phyloP scores from a whole-genome alignment of 2,113 vertebrate species.

The Rhinoderma darwinii region DNA sequence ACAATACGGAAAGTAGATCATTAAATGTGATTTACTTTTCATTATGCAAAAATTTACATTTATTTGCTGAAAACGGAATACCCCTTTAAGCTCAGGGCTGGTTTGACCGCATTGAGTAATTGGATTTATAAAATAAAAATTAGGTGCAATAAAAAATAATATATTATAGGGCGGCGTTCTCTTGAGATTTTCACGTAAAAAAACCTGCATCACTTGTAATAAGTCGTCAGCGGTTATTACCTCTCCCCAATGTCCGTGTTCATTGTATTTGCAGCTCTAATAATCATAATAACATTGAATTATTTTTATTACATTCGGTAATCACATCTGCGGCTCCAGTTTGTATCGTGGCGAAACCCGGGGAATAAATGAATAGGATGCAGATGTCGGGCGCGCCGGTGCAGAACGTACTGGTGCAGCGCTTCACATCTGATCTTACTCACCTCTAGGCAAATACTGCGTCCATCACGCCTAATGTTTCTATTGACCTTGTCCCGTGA shows the following conservation, averaged over 20 bases:
- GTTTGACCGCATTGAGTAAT: too few relatives aligned
- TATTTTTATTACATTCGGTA: constrained; percentile 25
- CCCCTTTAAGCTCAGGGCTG: too few relatives aligned
- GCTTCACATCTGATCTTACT: not conserved
- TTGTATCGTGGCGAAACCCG: not conserved
- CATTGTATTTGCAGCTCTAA: not conserved
- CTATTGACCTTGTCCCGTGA: not conserved
- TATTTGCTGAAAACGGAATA: too few relatives aligned
- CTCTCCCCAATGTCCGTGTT: not conserved
- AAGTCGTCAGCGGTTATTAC: not conserved
- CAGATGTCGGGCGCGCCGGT: not conserved
- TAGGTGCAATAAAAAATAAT: too few relatives aligned
- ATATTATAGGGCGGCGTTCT: too few relatives aligned
- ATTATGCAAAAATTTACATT: too few relatives aligned
- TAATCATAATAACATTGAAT: constrained; percentile 28
- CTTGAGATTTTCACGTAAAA: too few relatives aligned
- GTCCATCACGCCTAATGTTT: not conserved
- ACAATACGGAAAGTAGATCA: too few relatives aligned
- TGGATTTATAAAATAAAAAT: too few relatives aligned
- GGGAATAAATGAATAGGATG: constrained; percentile 35
- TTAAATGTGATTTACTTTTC: too few relatives aligned
- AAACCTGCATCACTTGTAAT: too few relatives aligned
- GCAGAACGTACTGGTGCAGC: not conserved
- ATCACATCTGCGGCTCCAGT: constrained; percentile 33
- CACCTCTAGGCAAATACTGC: not conserved